Evolutionary conservation across 2,797 vertebrate genomes (phyloP), one percentile per base, ranked within the genome.

Genomic region (Adrianichthys oophorus): DNA sequence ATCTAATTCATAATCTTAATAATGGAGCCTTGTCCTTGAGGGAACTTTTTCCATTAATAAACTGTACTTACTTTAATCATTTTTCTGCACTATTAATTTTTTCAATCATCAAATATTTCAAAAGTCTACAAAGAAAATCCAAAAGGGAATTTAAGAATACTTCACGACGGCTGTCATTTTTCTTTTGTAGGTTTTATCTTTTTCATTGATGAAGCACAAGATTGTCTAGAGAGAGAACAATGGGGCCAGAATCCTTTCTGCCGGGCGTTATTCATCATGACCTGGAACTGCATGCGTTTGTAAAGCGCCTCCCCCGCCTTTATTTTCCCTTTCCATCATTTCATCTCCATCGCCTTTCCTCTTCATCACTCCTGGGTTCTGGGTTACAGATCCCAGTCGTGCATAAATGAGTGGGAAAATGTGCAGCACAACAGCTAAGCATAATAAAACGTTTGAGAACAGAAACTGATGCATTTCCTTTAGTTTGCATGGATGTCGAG

Each of bases 251-350:
- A 62, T 72, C 43, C 69, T 79, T 86, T 81, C 60, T 62, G 56
- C 56, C 7, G 71, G 65, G 41, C 72, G 79, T 87, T 72, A 83
- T 85, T 84, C 65, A 80, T 79, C 41, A 40, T 14, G 41, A 50
- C 54, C 52, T 57, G 49, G 52, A 68, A 74, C 32, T 56, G 41
- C 16, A 1, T 46, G 73, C 59, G 59, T 52, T 43, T 72, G 58
- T 72, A 56, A 67, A 70, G 71, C 64, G 56, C 59, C 60, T 71
- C 66, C 48, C 55, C n/a, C 69, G 46, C 29, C 62, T 53, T n/a
- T 19, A 41, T 62, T 60, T 59, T 44, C 17, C 10, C 15, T 44
- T 29, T 19, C 51, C 45, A 54, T 16, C 0, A 5, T 72, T 72
- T 63, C 29, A 70, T 56, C 50, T 59, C n/a, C 60, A 59, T 26